These are phyloP conservation scores for Albula goreensis DNA, from an alignment of 2,113 vertebrate genomes.

Conservation along the genomic window DNA sequence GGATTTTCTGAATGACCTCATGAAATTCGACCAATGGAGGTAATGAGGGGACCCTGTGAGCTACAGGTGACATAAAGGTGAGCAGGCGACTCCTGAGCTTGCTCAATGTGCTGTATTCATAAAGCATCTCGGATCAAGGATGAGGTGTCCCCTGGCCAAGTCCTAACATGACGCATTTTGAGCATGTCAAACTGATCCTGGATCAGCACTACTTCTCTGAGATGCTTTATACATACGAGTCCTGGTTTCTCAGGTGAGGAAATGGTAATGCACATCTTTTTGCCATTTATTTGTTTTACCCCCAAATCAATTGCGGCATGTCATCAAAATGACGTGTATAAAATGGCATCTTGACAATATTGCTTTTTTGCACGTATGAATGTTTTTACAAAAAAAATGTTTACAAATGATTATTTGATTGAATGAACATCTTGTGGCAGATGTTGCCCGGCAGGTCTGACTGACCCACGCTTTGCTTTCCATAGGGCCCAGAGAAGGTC, in stretches of 20 bases:
- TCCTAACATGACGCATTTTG: too few relatives aligned
- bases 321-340: neutral
- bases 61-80: constrained; percentile 31
- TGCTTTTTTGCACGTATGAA: constrained; percentile 9
- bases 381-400: neutral
- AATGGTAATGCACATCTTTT: neutral
- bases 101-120: too few relatives aligned
- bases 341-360: neutral
- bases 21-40: constrained; percentile 19
- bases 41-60: constrained; percentile 42
- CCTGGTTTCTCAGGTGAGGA: neutral
- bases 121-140: too few relatives aligned
- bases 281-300: neutral
- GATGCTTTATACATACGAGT: neutral
- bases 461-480: neutral
- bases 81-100: constrained; percentile 46
- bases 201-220: too few relatives aligned
- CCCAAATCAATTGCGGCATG: neutral
- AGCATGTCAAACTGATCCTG: too few relatives aligned
- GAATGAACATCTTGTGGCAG: neutral
- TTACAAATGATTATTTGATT: neutral
- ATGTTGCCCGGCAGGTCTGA: neutral
- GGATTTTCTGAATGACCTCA: constrained; percentile 40
- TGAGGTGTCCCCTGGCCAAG: too few relatives aligned
- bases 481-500: neutral